Evolutionary conservation across 1,140 invertebrate species (phyloP).

Genomic region (Gryon sp.): DNA sequence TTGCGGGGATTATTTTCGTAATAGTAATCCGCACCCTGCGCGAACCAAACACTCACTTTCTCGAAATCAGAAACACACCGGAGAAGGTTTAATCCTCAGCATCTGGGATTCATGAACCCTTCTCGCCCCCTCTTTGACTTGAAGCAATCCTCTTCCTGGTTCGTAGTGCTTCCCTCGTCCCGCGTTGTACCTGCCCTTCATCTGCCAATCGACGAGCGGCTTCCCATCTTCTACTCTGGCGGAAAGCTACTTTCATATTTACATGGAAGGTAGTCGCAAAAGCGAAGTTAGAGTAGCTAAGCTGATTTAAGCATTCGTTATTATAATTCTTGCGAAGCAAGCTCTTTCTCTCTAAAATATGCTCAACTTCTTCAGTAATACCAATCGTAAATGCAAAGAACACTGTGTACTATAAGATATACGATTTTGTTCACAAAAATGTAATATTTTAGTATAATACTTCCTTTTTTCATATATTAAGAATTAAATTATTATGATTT

Average conservation of each 20-base stretch:
- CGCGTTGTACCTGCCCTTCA: conserved; percentile 50
- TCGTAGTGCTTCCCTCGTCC: conserved; percentile 36
- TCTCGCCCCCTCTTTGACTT: conserved; percentile 62
- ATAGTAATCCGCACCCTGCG: conserved; percentile 51
- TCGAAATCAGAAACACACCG: conserved; percentile 73
- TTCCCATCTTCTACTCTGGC: conserved; percentile 69
- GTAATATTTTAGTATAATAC: conserved; percentile 51
- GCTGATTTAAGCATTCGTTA: conserved; percentile 80
- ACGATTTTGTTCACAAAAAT: conserved; percentile 56
- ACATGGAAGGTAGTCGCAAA: conserved; percentile 75
- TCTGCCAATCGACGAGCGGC: conserved; percentile 71
- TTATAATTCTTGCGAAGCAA: conserved; percentile 76
- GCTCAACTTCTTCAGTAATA: conserved; percentile 56
- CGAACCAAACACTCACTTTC: conserved; percentile 63
- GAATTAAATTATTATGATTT: too few species aligned
- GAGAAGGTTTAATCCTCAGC: conserved; percentile 76
- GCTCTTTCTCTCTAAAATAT: conserved; percentile 64
- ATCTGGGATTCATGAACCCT: conserved; percentile 78
- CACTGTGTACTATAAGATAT: conserved; percentile 31
- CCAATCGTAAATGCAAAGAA: conserved; percentile 55
- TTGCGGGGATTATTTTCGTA: conserved; percentile 51
- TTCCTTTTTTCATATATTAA: too few species aligned
- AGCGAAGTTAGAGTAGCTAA: conserved; percentile 77
- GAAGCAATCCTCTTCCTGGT: conserved; percentile 58
- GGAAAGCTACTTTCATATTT: conserved; percentile 77